Conservation (phyloP, 2,113 vertebrate genomes). For the Trachemys scripta region DNA sequence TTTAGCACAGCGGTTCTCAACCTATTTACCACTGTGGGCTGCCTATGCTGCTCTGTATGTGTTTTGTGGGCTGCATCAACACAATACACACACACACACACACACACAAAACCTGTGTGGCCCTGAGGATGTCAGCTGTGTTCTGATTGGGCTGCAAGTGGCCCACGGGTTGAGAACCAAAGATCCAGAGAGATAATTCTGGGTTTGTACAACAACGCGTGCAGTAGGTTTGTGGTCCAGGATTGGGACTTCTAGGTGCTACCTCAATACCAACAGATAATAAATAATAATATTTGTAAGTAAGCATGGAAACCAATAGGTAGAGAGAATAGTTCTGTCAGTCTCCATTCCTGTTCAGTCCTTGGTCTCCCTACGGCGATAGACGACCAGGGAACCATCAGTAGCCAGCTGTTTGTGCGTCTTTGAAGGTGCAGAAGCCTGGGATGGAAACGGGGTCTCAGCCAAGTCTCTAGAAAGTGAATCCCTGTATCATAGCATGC, state of each 20-base stretch:
- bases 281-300: not conserved
- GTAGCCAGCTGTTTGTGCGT: not conserved
- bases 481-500: not conserved
- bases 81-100: too few relatives aligned
- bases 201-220: not conserved
- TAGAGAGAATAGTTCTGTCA: rapidly evolving
- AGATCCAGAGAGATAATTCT: not conserved
- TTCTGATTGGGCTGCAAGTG: too few relatives aligned
- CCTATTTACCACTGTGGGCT: too few relatives aligned
- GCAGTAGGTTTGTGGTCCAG: not conserved
- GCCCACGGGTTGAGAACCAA: too few relatives aligned
- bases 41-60: too few relatives aligned
- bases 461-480: not conserved
- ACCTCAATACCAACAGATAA: not conserved
- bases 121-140: too few relatives aligned
- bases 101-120: too few relatives aligned
- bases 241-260: rapidly evolving
- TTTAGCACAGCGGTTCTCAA: too few relatives aligned
- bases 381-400: not conserved
- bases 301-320: rapidly evolving
- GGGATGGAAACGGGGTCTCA: not conserved
- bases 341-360: not conserved
- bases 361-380: not conserved
- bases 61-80: too few relatives aligned
- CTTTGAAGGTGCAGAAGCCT: not conserved